A percentile compares a stretch with the other conserved stretches of the same genome.
Conservation (phyloP, 2,797 vertebrate species). For the Eidolon dupreanum region DNA sequence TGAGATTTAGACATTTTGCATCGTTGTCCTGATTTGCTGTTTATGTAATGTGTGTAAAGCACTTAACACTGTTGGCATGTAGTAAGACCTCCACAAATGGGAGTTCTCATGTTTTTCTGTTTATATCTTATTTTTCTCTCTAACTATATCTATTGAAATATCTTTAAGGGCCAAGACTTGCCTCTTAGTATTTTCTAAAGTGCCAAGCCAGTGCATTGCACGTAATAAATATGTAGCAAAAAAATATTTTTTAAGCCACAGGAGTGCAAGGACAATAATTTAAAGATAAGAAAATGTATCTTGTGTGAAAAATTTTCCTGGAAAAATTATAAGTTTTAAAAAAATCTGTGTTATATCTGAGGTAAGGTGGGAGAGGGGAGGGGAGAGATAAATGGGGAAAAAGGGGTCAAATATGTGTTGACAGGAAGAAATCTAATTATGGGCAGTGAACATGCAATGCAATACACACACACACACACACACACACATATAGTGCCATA, state of each 20-base stretch:
- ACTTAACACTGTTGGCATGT: background rate
- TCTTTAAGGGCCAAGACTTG: background rate
- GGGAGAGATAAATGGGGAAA: too few species aligned
- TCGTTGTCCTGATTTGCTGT: background rate
- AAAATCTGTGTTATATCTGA: background rate
- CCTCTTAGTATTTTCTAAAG: background rate
- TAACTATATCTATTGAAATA: background rate
- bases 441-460: too few species aligned
- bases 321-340: conserved; percentile 24
- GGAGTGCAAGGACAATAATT: background rate
- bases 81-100: background rate
- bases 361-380: too few species aligned
- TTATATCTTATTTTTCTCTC: conserved; percentile 10
- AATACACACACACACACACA: too few species aligned
- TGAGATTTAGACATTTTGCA: background rate
- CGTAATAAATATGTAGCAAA: background rate
- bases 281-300: background rate
- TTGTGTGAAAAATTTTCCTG: background rate
- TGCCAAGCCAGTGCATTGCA: background rate
- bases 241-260: background rate
- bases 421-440: too few species aligned
- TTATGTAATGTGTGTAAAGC: background rate
- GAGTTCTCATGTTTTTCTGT: background rate
- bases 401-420: too few species aligned
- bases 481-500: too few species aligned